Percentiles rank a stretch among this genome's conserved stretches.
Conservation (phyloP, 2,888 invertebrate genomes). For the Watsonalla binaria region DNA sequence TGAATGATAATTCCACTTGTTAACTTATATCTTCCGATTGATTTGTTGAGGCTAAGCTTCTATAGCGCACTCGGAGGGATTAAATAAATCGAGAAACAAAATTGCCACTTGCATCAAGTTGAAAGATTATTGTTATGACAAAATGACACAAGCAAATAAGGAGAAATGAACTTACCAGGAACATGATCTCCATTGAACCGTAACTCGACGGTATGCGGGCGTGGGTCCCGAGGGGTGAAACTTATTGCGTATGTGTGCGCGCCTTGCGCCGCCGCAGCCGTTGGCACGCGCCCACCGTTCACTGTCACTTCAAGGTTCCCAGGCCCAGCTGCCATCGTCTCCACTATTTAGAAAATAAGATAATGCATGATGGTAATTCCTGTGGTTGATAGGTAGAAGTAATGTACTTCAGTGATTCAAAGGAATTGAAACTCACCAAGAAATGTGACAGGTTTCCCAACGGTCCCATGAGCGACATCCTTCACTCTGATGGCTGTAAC, state of each 20-base stretch:
- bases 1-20: no score
- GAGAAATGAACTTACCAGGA: constrained; percentile 80
- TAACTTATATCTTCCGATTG: no score
- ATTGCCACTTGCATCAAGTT: no score
- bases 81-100: no score
- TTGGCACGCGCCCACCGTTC: constrained; percentile 97
- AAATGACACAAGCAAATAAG: no score
- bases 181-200: constrained; percentile 98
- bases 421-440: constrained; percentile 77
- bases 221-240: constrained; percentile 95
- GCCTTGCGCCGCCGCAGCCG: constrained; percentile 97
- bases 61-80: no score
- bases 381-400: no score
- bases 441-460: constrained; percentile 94
- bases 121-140: no score
- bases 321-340: constrained; percentile 98
- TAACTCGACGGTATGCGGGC: constrained; percentile 95
- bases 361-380: not conserved
- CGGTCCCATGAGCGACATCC: constrained; percentile 91
- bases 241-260: constrained; percentile 98
- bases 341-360: constrained; percentile 79
- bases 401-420: no score
- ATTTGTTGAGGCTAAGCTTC: no score
- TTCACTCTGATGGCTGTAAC: constrained; percentile 96
- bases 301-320: constrained; percentile 99